Evolutionary conservation across 2,797 vertebrate species (phyloP).

Genomic region (Falco concolor): DNA sequence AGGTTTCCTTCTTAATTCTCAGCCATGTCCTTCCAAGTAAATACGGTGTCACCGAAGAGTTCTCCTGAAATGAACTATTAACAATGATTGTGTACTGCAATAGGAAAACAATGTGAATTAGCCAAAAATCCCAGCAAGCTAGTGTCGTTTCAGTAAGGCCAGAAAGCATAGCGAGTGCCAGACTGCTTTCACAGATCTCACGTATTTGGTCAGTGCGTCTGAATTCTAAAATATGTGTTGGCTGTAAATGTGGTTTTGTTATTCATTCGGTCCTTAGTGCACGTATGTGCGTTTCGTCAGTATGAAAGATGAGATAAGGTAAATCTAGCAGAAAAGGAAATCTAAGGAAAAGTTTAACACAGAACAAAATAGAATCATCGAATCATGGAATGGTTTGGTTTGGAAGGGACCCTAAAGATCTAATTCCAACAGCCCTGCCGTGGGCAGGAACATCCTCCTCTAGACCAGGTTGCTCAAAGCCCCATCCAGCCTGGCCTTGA

Average conservation of each 20-base stretch:
- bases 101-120: not conserved
- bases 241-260: not conserved
- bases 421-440: too few species aligned
- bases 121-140: not conserved
- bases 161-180: not conserved
- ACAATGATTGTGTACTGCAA: not conserved
- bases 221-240: not conserved
- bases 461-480: too few species aligned
- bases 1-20: constrained; percentile 18
- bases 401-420: too few species aligned
- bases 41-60: not conserved
- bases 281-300: accelerated
- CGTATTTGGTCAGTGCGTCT: not conserved
- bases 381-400: too few species aligned
- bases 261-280: not conserved
- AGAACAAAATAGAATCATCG: not conserved
- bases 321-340: not conserved
- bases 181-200: not conserved
- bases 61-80: not conserved
- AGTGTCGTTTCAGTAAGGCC: not conserved
- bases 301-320: not conserved
- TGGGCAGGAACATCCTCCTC: too few species aligned
- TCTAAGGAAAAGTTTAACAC: not conserved
- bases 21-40: not conserved
- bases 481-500: too few species aligned